Percentiles rank a stretch among this genome's conserved stretches.
Evolutionary conservation across 2,113 vertebrate genomes (phyloP).

Genomic region (Sardina pilchardus): DNA sequence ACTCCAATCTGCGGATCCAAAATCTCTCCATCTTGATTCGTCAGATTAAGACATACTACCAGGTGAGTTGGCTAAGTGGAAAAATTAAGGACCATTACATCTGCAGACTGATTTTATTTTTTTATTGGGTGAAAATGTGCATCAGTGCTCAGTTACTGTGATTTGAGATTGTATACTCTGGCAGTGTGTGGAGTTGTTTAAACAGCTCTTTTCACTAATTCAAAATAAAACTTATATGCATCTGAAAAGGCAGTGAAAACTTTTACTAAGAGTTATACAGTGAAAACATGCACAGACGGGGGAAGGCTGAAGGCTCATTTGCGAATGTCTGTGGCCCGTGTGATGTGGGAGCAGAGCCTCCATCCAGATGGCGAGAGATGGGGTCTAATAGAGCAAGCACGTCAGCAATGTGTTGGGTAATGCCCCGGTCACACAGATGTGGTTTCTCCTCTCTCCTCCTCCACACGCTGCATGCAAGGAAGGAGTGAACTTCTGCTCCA

Average conservation of each 20-base stretch:
- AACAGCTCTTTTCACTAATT: too few relatives aligned
- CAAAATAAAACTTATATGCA: background rate
- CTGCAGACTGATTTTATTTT: too few relatives aligned
- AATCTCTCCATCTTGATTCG: conserved; percentile 91
- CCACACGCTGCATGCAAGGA: background rate
- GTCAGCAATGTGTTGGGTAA: conserved; percentile 34
- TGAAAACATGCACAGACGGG: background rate
- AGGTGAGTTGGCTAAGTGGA: conserved; percentile 75
- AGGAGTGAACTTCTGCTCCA: background rate
- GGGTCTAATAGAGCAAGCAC: conserved; percentile 33
- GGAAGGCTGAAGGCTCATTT: conserved; percentile 26
- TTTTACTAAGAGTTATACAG: background rate
- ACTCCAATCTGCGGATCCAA: conserved; percentile 89
- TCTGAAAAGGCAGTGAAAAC: background rate
- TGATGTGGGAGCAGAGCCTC: conserved; percentile 55
- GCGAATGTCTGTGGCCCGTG: conserved; percentile 46
- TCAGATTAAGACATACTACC: conserved; percentile 93
- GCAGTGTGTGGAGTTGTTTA: too few relatives aligned
- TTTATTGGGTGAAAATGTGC: background rate
- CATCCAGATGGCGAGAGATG: conserved; percentile 51
- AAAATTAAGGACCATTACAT: background rate
- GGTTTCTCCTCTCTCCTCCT: conserved; percentile 21
- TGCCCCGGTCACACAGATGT: conserved; percentile 31
- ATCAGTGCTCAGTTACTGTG: too few relatives aligned
- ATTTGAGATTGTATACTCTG: too few relatives aligned